Conservation (phyloP, 2,113 vertebrate species). For the Eclectus roratus region DNA sequence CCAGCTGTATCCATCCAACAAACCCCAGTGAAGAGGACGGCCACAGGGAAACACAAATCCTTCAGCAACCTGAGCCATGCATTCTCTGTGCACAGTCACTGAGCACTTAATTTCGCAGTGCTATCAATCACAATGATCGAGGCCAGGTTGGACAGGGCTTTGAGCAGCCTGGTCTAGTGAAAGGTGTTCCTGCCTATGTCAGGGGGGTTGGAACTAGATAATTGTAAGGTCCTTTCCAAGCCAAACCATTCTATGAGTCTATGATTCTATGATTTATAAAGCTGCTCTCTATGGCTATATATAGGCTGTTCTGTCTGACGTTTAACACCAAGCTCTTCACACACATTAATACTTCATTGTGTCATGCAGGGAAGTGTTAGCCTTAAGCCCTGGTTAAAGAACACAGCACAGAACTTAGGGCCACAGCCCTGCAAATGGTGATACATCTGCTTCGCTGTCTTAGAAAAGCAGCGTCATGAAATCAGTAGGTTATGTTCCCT, state of each 20-base stretch:
- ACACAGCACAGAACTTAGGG: background rate
- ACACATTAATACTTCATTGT: background rate
- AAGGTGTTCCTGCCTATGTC: background rate
- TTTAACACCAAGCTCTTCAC: background rate
- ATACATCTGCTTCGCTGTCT: background rate
- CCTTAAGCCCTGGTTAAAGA: background rate
- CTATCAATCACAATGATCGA: background rate
- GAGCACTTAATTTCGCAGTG: background rate
- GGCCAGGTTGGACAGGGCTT: background rate
- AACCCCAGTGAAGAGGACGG: background rate
- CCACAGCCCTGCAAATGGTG: fast-evolving
- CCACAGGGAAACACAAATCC: background rate
- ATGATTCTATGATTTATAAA: background rate
- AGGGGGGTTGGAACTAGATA: background rate
- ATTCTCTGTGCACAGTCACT: background rate
- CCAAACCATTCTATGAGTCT: background rate
- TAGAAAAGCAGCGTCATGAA: background rate
- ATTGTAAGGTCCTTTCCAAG: background rate
- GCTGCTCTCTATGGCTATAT: background rate
- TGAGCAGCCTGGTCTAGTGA: background rate
- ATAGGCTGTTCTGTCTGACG: background rate
- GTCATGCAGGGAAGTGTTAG: background rate
- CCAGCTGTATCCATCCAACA: background rate
- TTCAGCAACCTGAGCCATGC: background rate
- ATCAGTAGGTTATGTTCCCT: fast-evolving